phyloP scores from a whole-genome alignment of 2,113 vertebrate genomes.

The Dascyllus trimaculatus region DNA sequence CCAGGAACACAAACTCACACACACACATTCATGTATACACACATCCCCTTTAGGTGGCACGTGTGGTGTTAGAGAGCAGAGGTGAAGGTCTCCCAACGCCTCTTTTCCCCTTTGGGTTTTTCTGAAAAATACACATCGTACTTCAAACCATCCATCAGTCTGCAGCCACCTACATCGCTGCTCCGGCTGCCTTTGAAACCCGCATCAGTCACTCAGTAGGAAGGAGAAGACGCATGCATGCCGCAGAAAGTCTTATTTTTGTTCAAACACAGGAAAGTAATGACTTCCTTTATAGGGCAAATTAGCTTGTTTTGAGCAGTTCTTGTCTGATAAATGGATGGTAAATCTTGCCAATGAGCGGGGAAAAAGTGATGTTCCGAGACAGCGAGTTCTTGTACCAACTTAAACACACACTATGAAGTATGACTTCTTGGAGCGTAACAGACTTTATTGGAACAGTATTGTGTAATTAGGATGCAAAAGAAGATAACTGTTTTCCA shows the following conservation, averaged over 20 bases:
- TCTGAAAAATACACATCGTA: conserved; percentile 37
- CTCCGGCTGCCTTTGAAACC: not conserved
- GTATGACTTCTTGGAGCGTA: no score
- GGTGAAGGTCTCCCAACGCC: conserved; percentile 19
- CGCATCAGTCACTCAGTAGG: not conserved
- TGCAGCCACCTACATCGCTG: conserved; percentile 14
- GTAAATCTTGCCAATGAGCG: no score
- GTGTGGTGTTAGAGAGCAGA: conserved; percentile 39
- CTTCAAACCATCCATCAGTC: conserved; percentile 25
- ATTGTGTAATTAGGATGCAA: no score
- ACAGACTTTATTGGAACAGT: no score
- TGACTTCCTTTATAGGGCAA: not conserved
- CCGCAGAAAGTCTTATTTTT: not conserved
- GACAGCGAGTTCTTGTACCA: no score
- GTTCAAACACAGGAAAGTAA: not conserved
- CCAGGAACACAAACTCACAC: not conserved
- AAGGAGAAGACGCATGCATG: no score
- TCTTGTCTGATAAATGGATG: no score
- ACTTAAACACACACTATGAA: no score
- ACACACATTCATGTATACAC: conserved; percentile 2
- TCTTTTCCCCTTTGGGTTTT: conserved; percentile 20
- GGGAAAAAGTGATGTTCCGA: no score
- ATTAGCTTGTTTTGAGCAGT: not conserved
- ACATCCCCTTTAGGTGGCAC: conserved; percentile 24
- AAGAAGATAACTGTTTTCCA: no score